Base-by-base conservation (phyloP, 2,113 vertebrate species). In the Manacus vitellinus region DNA sequence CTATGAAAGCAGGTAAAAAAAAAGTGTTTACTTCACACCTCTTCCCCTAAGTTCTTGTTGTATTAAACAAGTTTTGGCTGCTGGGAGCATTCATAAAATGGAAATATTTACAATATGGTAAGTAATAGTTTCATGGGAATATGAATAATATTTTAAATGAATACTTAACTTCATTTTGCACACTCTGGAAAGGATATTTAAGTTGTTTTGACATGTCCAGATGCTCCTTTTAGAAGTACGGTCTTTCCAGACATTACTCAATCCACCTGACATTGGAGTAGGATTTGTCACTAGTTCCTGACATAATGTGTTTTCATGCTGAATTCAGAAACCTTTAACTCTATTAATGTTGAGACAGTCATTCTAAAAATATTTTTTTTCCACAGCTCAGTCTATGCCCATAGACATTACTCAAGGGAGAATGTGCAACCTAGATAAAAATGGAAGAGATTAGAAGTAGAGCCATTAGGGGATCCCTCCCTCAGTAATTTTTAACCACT, bases 191-290 rank as follows among this genome's bases (percentile, higher is more conserved):
- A 89, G 55, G 33, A 61, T 75, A 88, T 96, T 93, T 90, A 96
- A 96, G 85, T 41, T 92, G 65, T 92, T 93, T 90, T 94, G 95
- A 95, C 95, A 81, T 65, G 75, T 88, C 83, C 92, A 96, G 88
- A 92, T 24, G 3, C 79, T 88, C 20, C 2, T 78, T 95, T 96
- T 88, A 85, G 88, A 83, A 78, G 85, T 65, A 63, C 37, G 65
- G 82, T 93, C 79, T 90, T 97, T 97, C 95, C 94, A 97, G 95
- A 96, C 94, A 80, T 97, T 93, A 96, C 88, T 97, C 95, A 94
- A 91, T 94, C 72, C 43, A 96, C 82, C 56, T 96, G 95, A 96
- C 79, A 91, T 4, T 3, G 68, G 68, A 96, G 68, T 24, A 93
- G 63, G 65, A 94, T 91, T 97, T 96, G 85, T 92, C 72, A 84